Conservation (phyloP, 2,888 invertebrate species). For the Sylvicola cinctus region DNA sequence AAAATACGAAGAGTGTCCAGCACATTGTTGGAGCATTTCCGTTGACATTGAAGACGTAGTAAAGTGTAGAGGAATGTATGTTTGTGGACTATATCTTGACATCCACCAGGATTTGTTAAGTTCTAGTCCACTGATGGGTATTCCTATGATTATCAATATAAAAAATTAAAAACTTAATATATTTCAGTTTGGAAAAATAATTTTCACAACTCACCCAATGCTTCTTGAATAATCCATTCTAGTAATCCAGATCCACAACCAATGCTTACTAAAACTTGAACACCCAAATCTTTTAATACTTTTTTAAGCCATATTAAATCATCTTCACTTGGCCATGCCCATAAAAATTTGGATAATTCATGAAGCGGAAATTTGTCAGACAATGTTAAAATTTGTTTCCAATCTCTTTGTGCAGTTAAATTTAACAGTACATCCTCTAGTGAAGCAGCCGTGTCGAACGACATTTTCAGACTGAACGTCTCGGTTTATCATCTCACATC, state of each 20-base stretch:
- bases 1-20: slow-evolving; percentile 24
- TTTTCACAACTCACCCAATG: slow-evolving; percentile 43
- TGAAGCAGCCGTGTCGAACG: too few species aligned
- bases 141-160: too few species aligned
- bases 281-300: slow-evolving; percentile 24
- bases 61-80: slow-evolving; percentile 43
- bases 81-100: slow-evolving; percentile 49
- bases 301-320: slow-evolving; percentile 37
- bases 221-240: slow-evolving; percentile 53
- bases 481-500: too few species aligned
- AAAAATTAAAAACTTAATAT: slow-evolving; percentile 12
- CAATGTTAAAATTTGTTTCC: slow-evolving; percentile 26
- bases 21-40: slow-evolving; percentile 25
- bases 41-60: slow-evolving; percentile 22
- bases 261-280: slow-evolving; percentile 38
- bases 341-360: slow-evolving; percentile 33
- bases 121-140: slow-evolving; percentile 48
- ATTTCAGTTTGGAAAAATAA: slow-evolving; percentile 7
- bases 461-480: too few species aligned
- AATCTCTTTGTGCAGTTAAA: slow-evolving; percentile 14
- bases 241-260: slow-evolving; percentile 68
- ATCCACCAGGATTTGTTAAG: slow-evolving; percentile 65
- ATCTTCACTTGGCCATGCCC: slow-evolving; percentile 51
- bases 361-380: slow-evolving; percentile 14
- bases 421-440: too few species aligned